Evolutionary conservation across 1,140 invertebrate species (phyloP), one percentile per base, ranked within the genome.

Genomic region (Ceratina calcarata): DNA sequence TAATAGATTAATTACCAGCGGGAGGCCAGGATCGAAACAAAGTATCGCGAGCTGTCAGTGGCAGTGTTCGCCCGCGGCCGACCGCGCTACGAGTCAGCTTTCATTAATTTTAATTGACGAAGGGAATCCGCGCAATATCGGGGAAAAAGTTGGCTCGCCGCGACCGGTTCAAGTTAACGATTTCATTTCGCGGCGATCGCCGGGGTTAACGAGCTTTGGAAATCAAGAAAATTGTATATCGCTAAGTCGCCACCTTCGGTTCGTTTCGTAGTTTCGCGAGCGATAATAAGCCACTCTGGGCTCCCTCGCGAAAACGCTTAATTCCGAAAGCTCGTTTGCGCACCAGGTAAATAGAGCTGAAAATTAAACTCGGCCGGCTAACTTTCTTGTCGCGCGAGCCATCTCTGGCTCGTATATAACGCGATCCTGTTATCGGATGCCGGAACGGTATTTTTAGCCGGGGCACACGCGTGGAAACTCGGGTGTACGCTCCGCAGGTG

Each of bases 51-150:
- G 12, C 68, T 72, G 67, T 72, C 51, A 62, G 69, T 10, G 15
- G n/a, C 67, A 62, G 18, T 8, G 45, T 18, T 6, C 13, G 60
- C 58, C 74, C 49, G 37, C 58, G 51, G 68, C 68, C 15, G 22
- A 45, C 45, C 37, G 27, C 37, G 6, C 37, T 45, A 7, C 37
- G 49, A 22, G 51, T 72, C 49, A 49, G 68, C 68, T 65, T 78
- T 78, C 76, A 72, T 78, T 78, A 78, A 78, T 78, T 78, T 78
- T 72, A 78, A 71, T 78, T 72, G 76, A 72, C 69, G 67, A 72
- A n/a, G 60, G 49, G 60, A 78, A 49, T 65, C 49, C 32, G 76
- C 22, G 60, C 58, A 3, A 57, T 78, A 72, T 72, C 60, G 27
- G 15, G 1, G 27, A 55, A 71, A 71, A 78, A 62, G 51, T 32